Evolutionary conservation across 2,113 vertebrate genomes (phyloP), one percentile per base, ranked within the genome.

Genomic region (Hemiprocne comata): DNA sequence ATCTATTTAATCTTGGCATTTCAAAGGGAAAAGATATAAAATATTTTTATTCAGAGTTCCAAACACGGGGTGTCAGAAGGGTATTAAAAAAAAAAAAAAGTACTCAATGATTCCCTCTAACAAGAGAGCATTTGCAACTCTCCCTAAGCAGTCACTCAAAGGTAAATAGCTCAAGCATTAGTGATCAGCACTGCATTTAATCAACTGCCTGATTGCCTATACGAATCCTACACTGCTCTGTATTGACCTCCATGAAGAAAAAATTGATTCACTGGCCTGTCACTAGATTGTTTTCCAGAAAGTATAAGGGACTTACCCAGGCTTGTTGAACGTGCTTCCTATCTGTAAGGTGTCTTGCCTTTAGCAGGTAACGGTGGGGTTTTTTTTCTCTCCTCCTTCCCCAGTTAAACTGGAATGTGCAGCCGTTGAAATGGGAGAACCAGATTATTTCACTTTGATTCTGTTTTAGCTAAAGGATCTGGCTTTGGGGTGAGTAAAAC

Each of bases 211-310:
- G 92, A 89, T 92, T 95, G 78, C 87, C 57, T 85, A 19, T 60
- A 88, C 38, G 29, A 88, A 95, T 90, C 48, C 72, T 84, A 93
- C 87, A 74, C 57, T 85, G 87, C 85, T 93, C 55, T 5, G 62
- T 93, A 94, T 95, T 96, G 96, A 91, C 94, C 87, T 83, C 82
- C 46, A 55, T 2, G 5, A 91, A 86, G 62, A 51, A 95, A 95
- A 87, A 88, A 94, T 95, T 94, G 91, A 94, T 94, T 95, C 72
- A 34, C 71, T 97, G 87, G 94, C 91, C 91, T 91, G 81, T 84
- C 69, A 90, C 83, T 96, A 75, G 92, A 95, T 95, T 88, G 87
- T 84, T 96, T 95, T 92, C 79, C 69, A 77, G 79, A 90, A 94
- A 84, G 65, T 65, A 11, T 65, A 80, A 92, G 73, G 53, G 60